Base-by-base conservation (phyloP, 2,797 vertebrate species). In the Diceros bicornis region DNA sequence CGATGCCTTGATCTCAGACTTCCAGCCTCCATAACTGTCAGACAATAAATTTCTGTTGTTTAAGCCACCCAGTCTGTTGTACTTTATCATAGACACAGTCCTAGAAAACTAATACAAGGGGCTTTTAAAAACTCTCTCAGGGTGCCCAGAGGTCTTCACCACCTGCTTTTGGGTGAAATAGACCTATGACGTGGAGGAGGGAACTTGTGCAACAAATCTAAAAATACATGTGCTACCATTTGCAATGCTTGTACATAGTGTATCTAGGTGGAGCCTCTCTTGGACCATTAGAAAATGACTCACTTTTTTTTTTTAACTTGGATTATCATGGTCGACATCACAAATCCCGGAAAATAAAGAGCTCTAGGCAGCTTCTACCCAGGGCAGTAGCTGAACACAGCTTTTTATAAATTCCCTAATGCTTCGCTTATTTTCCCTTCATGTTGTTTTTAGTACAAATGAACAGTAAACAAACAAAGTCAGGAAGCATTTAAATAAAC, bases 401-500 rank as follows among this genome's bases (percentile, higher is more conserved):
- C 72, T 96, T 91, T 90, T 47, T 72, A 55, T 78, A 97, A 96
- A 91, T 78, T 81, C 50, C 88, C 47, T 47, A 92, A 77, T 23
- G 50, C n/a, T 81, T 93, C 64, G n/a, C 66, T 81, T 86, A 64
- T 81, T 97, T 96, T 85, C 91, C 14, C 97, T 97, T 97, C 78
- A 92, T 79, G 72, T 95, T 98, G 97, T 82, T 97, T 97, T 85
- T 95, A 97, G 62, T 95, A 95, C 93, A 98, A 96, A 97, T 96
- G 97, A 69, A 97, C 94, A 97, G 96, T 97, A 98, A 98, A 90
- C 96, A 98, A 98, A 96, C 92, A 95, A 92, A 98, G 98, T 89
- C 98, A 98, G 98, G 98, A 99, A 98, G 97, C 89, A 68, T 96
- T 98, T 98, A 97, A 98, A 98, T 98, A 98, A 98, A 99, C 98